A percentile compares a stretch with the other conserved stretches of the same genome.
Evolutionary conservation across 2,888 invertebrate species (phyloP).

Genomic region (Hymenopus coronatus): DNA sequence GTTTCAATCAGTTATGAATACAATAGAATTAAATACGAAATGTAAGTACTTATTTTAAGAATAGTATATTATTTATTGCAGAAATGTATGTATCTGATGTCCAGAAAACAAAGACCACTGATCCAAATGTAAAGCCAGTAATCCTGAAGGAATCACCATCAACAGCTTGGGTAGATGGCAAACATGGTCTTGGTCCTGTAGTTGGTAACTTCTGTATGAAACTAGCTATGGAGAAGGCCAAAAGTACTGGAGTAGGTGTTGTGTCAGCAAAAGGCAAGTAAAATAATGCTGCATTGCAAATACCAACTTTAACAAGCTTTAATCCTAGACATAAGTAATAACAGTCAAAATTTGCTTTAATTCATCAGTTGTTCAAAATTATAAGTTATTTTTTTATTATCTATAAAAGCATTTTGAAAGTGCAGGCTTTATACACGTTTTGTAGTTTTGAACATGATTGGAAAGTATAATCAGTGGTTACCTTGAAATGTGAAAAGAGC

Average conservation of each 20-base stretch:
- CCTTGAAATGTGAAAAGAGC: too few relatives aligned
- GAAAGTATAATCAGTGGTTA: too few relatives aligned
- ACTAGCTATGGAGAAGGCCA: constrained; percentile 78
- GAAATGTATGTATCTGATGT: constrained; percentile 10
- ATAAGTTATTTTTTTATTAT: too few relatives aligned
- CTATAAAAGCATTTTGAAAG: too few relatives aligned
- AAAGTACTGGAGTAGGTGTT: constrained; percentile 76
- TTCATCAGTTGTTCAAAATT: not conserved
- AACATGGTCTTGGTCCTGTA: constrained; percentile 76
- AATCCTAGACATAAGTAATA: not conserved
- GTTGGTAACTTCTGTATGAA: constrained; percentile 76
- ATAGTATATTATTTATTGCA: not conserved
- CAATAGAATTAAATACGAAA: too few relatives aligned
- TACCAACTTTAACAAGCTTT: not conserved
- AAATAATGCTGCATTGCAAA: not conserved
- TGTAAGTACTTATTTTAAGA: too few relatives aligned
- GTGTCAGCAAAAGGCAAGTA: constrained; percentile 63
- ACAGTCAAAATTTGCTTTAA: not conserved
- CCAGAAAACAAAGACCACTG: constrained; percentile 54
- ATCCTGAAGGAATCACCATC: constrained; percentile 69
- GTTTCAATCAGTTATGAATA: too few relatives aligned
- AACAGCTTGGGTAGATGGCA: constrained; percentile 75
- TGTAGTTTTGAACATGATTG: too few relatives aligned
- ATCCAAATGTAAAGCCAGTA: constrained; percentile 60
- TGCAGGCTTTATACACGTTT: too few relatives aligned